A percentile compares a stretch with the other conserved stretches of the same genome.
phyloP scores from a whole-genome alignment of 2,888 invertebrate genomes.

The Chymomyza amoena region DNA sequence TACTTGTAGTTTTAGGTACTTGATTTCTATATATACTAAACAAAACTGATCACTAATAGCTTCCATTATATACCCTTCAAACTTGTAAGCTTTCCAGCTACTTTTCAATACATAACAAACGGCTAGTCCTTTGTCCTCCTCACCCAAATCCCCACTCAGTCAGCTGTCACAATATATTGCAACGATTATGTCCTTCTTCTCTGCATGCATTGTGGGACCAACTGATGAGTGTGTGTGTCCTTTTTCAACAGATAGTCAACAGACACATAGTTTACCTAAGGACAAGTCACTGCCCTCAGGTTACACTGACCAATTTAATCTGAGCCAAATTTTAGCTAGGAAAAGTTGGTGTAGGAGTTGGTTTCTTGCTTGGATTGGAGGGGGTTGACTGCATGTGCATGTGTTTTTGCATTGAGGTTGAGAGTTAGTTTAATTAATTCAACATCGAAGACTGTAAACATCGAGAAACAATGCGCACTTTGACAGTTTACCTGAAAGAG shows the following conservation, averaged over 20 bases:
- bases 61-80: background rate
- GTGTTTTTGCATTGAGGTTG: conserved; percentile 25
- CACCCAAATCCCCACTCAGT: background rate
- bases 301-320: conserved; percentile 65
- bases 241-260: background rate
- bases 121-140: background rate
- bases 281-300: conserved; percentile 54
- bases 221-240: background rate
- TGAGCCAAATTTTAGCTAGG: conserved; percentile 41
- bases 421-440: conserved; percentile 73
- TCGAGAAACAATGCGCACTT: conserved; percentile 40
- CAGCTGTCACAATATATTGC: background rate
- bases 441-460: conserved; percentile 64
- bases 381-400: background rate
- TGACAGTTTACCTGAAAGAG: conserved; percentile 74
- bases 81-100: background rate
- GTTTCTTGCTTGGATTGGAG: background rate
- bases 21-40: background rate
- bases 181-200: background rate
- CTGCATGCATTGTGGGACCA: background rate
- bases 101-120: background rate
- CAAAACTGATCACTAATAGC: too few species aligned
- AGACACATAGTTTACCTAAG: background rate
- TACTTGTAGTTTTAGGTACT: background rate
- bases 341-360: conserved; percentile 28